A percentile compares a stretch with the other conserved stretches of the same genome.
phyloP scores from a whole-genome alignment of 2,797 vertebrate genomes.

The Philypnodon macrostomus region DNA sequence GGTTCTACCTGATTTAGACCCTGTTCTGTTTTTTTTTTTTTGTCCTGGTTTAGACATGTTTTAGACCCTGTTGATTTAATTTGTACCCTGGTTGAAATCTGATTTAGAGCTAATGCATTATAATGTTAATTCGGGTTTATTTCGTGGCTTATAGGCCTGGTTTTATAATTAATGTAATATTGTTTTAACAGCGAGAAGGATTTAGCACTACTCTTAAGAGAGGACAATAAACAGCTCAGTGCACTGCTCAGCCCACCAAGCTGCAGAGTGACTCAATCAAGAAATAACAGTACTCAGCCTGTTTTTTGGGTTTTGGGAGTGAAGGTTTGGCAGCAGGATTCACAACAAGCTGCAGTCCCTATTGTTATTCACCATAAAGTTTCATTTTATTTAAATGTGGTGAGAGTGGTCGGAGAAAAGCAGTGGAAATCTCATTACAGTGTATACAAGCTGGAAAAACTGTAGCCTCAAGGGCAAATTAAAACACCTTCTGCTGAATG shows the following conservation, averaged over 20 bases:
- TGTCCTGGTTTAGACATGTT: no score
- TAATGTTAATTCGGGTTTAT: no score
- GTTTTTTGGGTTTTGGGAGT: slow-evolving; percentile 31
- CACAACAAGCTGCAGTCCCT: slow-evolving; percentile 46
- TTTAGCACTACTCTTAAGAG: slow-evolving; percentile 36
- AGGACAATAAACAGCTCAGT: slow-evolving; percentile 45
- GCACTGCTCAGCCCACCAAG: slow-evolving; percentile 42
- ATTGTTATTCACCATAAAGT: slow-evolving; percentile 64
- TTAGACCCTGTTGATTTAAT: no score
- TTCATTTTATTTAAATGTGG: slow-evolving; percentile 54
- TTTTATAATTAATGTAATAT: no score
- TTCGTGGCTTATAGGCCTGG: no score
- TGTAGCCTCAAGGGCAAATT: slow-evolving; percentile 62
- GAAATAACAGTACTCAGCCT: slow-evolving; percentile 40
- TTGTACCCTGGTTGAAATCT: no score
- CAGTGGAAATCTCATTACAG: slow-evolving; percentile 71
- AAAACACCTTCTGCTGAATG: slow-evolving; percentile 65
- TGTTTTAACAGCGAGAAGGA: slow-evolving; percentile 19
- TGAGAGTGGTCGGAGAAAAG: slow-evolving; percentile 50
- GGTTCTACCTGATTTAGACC: no score
- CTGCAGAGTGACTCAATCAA: slow-evolving; percentile 59
- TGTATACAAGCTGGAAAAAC: slow-evolving; percentile 63
- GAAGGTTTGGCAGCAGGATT: slow-evolving; percentile 31
- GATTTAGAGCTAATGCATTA: no score
- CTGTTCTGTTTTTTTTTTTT: no score